Base-by-base conservation (phyloP, 23 tunicate species). In the Diplosoma virens region DNA sequence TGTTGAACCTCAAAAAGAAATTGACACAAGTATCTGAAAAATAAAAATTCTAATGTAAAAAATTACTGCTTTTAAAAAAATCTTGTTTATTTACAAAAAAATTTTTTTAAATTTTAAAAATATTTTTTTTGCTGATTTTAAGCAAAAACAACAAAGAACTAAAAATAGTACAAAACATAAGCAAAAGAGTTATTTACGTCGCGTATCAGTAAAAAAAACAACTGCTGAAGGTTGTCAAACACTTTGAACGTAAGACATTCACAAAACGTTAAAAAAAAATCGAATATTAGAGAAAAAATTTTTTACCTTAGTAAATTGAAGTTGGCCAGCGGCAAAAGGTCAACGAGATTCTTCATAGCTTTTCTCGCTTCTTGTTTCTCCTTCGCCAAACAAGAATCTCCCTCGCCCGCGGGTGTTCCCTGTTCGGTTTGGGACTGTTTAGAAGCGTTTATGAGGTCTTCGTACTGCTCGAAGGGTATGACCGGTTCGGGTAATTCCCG, bases 401-500 rank as follows among this genome's bases (percentile, higher is more conserved):
- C 20, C 5, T 52, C 67, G 6, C 55, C 25, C 1, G 18, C 23
- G 5, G 50, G 18, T 26, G 35, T 26, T 28, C 53, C 30, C 0
- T 33, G 41, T 25, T 66, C 76, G 41, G 30, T 67, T 32, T 55
- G 60, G 47, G 81, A 48, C 25, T 60, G 17, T 60, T 92, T 85
- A 30, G 93, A 87, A 24, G 87, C 72, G 0, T 67, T 71, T 37
- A 92, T 78, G 5, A 92, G 75, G 4, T 80, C 41, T 2, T 64
- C 85, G 84, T 92, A 92, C 16, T 30, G 82, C 9, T 81, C 76
- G 76, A 74, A 92, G 21, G 97, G 97, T 18, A 92, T 79, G 1
- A 92, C 74, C 33, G 97, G 97, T 45, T 92, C 92, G 2, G 97
- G 97, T 28, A 92, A 70, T 61, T 92, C 92, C 14, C 97, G 76